Percentiles rank a stretch among this genome's conserved stretches.
Evolutionary conservation across 1,140 invertebrate species (phyloP).

Genomic region (Globodera ellingtonae): DNA sequence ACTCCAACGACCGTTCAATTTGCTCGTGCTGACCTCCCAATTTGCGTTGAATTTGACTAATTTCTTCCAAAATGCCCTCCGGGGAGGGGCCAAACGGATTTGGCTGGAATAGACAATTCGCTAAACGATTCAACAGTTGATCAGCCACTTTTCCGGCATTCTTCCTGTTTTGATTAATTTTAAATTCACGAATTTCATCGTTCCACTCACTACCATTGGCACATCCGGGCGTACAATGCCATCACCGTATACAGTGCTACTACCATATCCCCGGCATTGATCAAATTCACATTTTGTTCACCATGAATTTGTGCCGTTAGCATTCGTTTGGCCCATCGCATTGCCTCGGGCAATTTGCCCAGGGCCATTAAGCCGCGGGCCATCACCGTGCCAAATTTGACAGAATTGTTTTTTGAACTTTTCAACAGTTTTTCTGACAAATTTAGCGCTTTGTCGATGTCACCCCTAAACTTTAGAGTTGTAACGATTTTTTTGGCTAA

Average conservation of each 20-base stretch:
- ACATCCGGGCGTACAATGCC: background rate
- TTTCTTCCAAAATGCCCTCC: background rate
- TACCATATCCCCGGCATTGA: background rate
- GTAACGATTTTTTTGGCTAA: background rate
- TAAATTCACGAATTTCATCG: no score
- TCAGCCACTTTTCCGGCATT: background rate
- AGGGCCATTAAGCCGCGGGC: background rate
- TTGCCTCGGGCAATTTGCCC: background rate
- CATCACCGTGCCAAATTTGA: background rate
- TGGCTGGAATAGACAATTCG: background rate
- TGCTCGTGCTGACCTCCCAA: background rate
- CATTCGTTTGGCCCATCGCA: constrained; percentile 1
- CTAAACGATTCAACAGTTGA: background rate
- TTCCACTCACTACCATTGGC: background rate
- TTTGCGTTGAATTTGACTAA: background rate
- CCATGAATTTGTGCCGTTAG: background rate
- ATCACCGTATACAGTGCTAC: background rate
- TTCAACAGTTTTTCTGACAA: background rate
- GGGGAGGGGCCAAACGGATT: background rate
- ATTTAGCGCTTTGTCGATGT: background rate
- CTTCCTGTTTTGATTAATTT: background rate
- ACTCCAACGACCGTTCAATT: background rate
- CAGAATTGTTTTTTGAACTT: background rate
- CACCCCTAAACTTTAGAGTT: background rate
- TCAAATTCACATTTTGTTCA: background rate